These are phyloP conservation scores for Lepus americanus DNA, from an alignment of 2,113 vertebrate genomes.

Conservation along the genomic window DNA sequence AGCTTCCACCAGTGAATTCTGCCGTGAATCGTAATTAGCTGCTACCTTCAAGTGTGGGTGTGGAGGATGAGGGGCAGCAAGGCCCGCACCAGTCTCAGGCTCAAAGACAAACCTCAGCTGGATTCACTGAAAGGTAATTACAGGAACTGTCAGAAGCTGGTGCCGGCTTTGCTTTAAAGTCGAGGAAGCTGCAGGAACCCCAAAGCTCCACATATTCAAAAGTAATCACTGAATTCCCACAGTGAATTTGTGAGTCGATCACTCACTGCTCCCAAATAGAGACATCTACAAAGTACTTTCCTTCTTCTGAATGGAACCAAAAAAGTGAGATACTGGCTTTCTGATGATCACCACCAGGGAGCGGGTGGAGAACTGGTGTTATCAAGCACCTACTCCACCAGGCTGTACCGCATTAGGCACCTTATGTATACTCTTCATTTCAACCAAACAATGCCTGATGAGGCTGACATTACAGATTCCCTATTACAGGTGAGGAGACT, in stretches of 20 bases:
- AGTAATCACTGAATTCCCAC: conserved; percentile 66
- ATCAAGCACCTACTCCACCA: background rate
- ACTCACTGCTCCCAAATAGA: conserved; percentile 52
- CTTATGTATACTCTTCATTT: background rate
- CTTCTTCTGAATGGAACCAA: conserved; percentile 47
- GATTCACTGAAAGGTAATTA: conserved; percentile 84
- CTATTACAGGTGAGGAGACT: background rate
- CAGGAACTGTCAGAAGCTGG: conserved; percentile 79
- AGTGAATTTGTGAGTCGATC: conserved; percentile 18
- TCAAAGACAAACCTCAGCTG: conserved; percentile 85
- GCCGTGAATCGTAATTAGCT: conserved; percentile 83
- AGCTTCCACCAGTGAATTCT: conserved; percentile 67
- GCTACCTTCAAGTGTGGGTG: conserved; percentile 77
- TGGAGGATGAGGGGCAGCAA: conserved; percentile 71
- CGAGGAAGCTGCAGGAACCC: conserved; percentile 73
- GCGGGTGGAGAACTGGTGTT: background rate
- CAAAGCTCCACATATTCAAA: conserved; percentile 64
- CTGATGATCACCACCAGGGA: background rate
- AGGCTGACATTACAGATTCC: background rate
- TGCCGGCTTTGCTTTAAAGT: conserved; percentile 70
- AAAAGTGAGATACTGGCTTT: conserved; percentile 24
- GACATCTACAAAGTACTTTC: conserved; percentile 45
- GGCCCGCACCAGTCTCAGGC: conserved; percentile 79
- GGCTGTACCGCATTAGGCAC: rapidly evolving
- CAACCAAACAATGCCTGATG: background rate